Conservation (phyloP, 2,797 vertebrate species). For the Micrastur ruficollis region DNA sequence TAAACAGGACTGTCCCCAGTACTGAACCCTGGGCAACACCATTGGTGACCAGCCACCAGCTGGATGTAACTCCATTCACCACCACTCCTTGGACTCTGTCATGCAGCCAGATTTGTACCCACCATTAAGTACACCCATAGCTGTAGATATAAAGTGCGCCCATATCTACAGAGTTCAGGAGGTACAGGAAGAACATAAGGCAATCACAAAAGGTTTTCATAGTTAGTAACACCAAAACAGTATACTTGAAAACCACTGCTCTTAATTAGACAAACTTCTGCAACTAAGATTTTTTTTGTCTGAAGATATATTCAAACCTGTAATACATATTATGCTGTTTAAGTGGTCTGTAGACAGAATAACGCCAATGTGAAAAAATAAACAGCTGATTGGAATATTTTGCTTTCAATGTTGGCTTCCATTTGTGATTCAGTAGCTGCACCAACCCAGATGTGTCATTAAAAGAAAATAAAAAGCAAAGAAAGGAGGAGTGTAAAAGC, state of each 20-base stretch:
- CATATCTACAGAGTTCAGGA: too few species aligned
- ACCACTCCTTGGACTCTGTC: too few species aligned
- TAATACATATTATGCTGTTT: not conserved
- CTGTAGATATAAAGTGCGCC: not conserved
- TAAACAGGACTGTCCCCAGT: too few species aligned
- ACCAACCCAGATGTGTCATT: not conserved
- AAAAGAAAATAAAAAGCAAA: not conserved
- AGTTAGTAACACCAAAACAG: not conserved
- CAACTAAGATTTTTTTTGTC: not conserved
- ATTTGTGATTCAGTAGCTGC: constrained; percentile 26
- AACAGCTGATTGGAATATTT: not conserved
- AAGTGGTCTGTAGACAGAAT: not conserved
- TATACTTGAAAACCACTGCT: not conserved
- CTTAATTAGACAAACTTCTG: not conserved
- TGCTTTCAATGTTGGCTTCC: not conserved
- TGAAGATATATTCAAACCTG: not conserved
- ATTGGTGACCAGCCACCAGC: too few species aligned
- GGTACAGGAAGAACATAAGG: too few species aligned
- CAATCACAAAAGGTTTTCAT: not conserved
- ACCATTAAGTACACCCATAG: too few species aligned
- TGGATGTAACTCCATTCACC: too few species aligned
- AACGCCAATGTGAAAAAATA: not conserved
- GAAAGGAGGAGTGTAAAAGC: not conserved
- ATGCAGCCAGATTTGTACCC: too few species aligned
- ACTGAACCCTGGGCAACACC: too few species aligned